Conservation (phyloP, 2,797 vertebrate genomes). For the Dallia pectoralis region DNA sequence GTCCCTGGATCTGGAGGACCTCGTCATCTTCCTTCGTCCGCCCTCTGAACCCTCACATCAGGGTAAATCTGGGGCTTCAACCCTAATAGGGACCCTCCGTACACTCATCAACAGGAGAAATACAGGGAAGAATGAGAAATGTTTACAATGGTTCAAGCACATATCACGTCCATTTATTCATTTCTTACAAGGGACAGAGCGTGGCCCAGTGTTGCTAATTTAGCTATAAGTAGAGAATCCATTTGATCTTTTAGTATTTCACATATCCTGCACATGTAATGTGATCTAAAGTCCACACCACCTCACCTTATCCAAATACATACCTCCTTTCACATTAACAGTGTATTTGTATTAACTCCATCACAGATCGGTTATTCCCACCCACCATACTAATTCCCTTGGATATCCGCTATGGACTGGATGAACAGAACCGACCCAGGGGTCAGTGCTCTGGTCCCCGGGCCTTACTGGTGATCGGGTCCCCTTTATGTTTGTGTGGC, state of each 20-base stretch:
- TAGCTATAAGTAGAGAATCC: neutral
- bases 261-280: neutral
- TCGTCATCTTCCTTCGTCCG: slow-evolving; percentile 35
- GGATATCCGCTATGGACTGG: no score
- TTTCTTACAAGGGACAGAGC: no score
- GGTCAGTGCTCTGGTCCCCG: no score
- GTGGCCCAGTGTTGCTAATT: neutral
- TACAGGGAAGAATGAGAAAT: neutral
- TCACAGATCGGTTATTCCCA: no score
- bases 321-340: neutral
- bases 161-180: no score
- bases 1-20: slow-evolving; percentile 47
- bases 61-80: slow-evolving; percentile 60
- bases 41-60: slow-evolving; percentile 52
- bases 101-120: neutral
- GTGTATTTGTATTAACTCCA: no score
- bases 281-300: neutral
- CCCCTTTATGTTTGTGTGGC: no score
- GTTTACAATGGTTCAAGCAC: no score
- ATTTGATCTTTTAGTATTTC: neutral
- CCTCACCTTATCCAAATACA: neutral
- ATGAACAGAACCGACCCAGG: no score
- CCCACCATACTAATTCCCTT: no score
- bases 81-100: slow-evolving; percentile 26
- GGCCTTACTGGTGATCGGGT: no score